Percentiles rank a stretch among this genome's conserved stretches.
Conservation (phyloP, 2,797 vertebrate genomes). For the Macrochelys suwanniensis region DNA sequence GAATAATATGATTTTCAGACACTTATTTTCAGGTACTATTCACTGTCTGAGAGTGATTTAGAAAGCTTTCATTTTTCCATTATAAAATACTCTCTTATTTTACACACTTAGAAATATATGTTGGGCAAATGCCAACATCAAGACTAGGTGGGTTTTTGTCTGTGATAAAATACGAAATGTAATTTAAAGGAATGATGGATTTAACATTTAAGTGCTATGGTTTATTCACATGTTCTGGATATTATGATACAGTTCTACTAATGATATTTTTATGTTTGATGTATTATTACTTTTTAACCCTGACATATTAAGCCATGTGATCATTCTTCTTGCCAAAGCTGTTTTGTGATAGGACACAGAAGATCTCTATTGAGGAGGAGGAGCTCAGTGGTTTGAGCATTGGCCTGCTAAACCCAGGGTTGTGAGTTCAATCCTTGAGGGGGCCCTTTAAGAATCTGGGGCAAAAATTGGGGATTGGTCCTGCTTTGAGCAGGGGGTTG, state of each 20-base stretch:
- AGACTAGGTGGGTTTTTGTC: conserved; percentile 54
- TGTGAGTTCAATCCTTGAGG: no score
- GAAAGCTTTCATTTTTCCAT: conserved; percentile 66
- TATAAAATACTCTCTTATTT: conserved; percentile 67
- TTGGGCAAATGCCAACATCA: conserved; percentile 63
- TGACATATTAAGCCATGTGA: background rate
- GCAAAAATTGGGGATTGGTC: no score
- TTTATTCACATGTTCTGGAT: conserved; percentile 51
- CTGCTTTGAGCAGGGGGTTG: no score
- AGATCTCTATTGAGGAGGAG: background rate
- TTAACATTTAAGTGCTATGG: conserved; percentile 51
- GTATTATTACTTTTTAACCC: conserved; percentile 59
- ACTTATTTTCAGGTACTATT: conserved; percentile 66
- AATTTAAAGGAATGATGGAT: conserved; percentile 64
- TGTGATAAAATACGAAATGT: conserved; percentile 64
- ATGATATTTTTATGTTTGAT: conserved; percentile 10
- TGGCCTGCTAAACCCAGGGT: no score
- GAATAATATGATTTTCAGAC: conserved; percentile 53
- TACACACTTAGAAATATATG: conserved; percentile 62
- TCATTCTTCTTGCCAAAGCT: conserved; percentile 64
- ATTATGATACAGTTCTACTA: conserved; percentile 57
- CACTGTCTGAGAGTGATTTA: conserved; percentile 62
- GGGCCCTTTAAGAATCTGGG: no score
- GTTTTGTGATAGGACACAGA: conserved; percentile 22
- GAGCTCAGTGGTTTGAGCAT: no score